Evolutionary conservation across 1,140 invertebrate species (phyloP), one percentile per base, ranked within the genome.

Genomic region (Lordiphosa clarofinis): DNA sequence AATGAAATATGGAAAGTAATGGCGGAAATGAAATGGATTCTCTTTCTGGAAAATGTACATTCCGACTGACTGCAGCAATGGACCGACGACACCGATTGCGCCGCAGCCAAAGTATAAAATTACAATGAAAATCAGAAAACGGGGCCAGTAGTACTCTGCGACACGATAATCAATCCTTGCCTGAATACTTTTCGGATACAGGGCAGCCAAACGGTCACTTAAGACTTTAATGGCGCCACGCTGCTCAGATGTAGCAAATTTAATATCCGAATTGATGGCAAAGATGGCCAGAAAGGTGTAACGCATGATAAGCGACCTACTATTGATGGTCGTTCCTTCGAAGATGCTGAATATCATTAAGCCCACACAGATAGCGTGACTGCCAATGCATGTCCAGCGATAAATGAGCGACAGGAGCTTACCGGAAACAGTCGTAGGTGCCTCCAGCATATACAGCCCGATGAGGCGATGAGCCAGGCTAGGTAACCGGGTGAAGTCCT

Each of bases 251-350:
- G 72, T 75, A 4, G 35, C 65, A 8, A 65, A 65, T 8, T 74
- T 74, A 1, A 56, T 70, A 12, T 70, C 65, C 28, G 71, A 74
- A 13, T 75, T 75, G 8, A 74, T 54, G 7, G 56, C 43, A 44
- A 59, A 74, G 11, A 59, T 56, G 2, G 65, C 42, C 42, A 65
- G 19, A 10, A 52, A 75, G 4, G n/a, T 24, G 6, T 74, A 74
- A 4, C 55, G 59, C 19, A 64, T 71, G 2, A 69, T 35, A 12
- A 65, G 38, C 4, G 52, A 9, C 0, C 50, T 24, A 4, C 10
- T 39, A 9, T 37, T 21, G 10, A 33, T 33, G 8, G 65, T 65
- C 3, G 28, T 63, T 12, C 35, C 40, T 15, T 74, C 72, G 6
- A 65, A 8, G 0, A 74, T 52, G 0, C 72, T 65, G 10, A 42